Evolutionary conservation across 1,140 invertebrate species (phyloP), one percentile per base, ranked within the genome.

Genomic region (Drosophila teissieri): DNA sequence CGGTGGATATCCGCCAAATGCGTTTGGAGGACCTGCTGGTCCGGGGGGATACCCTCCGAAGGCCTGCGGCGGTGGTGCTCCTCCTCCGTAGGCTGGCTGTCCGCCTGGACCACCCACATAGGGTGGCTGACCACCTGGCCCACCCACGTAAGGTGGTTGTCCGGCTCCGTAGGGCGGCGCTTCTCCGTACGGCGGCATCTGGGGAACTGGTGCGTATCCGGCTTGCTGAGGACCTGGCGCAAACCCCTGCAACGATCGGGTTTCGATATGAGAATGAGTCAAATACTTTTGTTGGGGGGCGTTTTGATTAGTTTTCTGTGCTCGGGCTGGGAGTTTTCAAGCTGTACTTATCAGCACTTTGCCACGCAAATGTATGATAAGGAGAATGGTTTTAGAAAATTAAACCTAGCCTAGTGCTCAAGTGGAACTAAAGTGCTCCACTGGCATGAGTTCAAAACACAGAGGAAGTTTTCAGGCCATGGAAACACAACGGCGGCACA

Each of bases 121-220:
- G 4, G 49, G 49, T 19, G 49, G 31, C 7, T 36, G 24, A 4
- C 70, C 78, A 10, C 77, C 80, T 27, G 68, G 65, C 0, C 80
- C 86, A 6, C 73, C 83, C 4, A 68, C 34, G 27, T 85, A 89
- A 0, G 69, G 76, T 17, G 78, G 78, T 27, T 80, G 77, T 22
- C 70, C 70, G 4, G 63, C 78, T n/a, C 78, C 74, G 40, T 73
- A 81, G 7, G 81, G 80, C 27, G 65, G 75, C 0, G 60, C 65
- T 15, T 91, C 85, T 62, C 78, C 83, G 40, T 83, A 89, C 4
- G 90, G 80, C 36, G 69, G 81, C 80, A 75, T 78, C 70, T 91
- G 90, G 22, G 91, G 91, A 31, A 91, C 88, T 57, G 90, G 86
- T 4, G 69, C 86, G 70, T 90, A 90, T 11, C 82, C 86, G 12